Percentiles rank a stretch among this genome's conserved stretches.
Evolutionary conservation across 2,113 vertebrate genomes (phyloP).

Genomic region (Coregonus clupeaformis): DNA sequence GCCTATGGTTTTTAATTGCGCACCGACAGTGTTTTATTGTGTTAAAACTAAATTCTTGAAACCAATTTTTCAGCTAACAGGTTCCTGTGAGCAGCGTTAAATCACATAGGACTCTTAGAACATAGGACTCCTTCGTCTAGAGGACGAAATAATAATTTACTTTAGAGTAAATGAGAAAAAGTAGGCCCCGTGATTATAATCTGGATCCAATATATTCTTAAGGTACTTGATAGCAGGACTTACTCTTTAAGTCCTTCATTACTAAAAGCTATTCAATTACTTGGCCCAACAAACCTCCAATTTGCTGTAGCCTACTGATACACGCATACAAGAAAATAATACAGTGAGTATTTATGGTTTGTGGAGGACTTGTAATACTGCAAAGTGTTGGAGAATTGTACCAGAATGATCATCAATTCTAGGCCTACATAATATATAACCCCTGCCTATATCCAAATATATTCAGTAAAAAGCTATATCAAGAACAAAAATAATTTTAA

Average conservation of each 20-base stretch:
- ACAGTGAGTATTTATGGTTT: neutral
- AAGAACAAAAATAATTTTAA: neutral
- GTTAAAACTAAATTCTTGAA: conserved; percentile 66
- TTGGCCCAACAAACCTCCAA: conserved; percentile 1
- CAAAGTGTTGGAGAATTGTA: neutral
- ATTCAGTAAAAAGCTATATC: neutral
- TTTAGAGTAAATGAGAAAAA: conserved; percentile 42
- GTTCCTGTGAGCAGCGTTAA: conserved; percentile 54
- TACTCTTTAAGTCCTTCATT: conserved; percentile 65
- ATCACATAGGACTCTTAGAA: conserved; percentile 51
- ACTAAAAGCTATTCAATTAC: conserved; percentile 27
- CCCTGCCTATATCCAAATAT: neutral
- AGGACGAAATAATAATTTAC: conserved; percentile 66
- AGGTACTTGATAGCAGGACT: conserved; percentile 39
- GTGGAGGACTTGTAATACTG: neutral
- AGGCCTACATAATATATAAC: neutral
- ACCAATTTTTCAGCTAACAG: conserved; percentile 61
- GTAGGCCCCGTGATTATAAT: conserved; percentile 27
- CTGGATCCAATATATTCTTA: conserved; percentile 42
- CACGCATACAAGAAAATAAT: neutral
- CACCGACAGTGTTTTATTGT: conserved; percentile 74
- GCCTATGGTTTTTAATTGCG: conserved; percentile 66
- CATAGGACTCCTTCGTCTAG: conserved; percentile 31
- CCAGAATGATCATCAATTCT: neutral
- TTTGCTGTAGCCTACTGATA: conserved; percentile 13